phyloP scores from a whole-genome alignment of 2,888 invertebrate species.

The Rutpela maculata region DNA sequence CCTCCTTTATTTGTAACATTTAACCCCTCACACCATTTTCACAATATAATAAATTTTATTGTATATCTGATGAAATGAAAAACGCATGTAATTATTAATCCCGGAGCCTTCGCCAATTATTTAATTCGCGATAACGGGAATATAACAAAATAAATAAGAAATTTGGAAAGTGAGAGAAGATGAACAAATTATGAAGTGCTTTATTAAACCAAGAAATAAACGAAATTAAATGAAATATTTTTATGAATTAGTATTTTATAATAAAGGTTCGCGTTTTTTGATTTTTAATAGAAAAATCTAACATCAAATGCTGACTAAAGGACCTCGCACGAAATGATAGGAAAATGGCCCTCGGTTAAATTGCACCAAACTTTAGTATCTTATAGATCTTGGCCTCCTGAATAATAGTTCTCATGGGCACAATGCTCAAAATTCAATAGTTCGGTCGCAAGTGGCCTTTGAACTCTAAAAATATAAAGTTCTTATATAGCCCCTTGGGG shows the following conservation, averaged over 20 bases:
- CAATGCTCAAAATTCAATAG: no score
- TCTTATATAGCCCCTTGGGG: no score
- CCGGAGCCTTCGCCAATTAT: constrained; percentile 13
- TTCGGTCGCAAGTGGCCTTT: no score
- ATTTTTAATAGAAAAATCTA: background rate
- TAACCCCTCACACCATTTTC: background rate
- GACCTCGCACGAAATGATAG: no score
- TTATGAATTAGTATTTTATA: background rate
- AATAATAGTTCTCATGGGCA: no score
- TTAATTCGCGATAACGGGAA: background rate
- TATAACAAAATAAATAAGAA: constrained; percentile 2
- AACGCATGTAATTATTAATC: constrained; percentile 25
- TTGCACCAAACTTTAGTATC: no score
- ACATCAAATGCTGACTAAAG: background rate
- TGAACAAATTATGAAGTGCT: background rate
- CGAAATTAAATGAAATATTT: background rate
- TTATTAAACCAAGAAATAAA: background rate
- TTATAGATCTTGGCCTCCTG: no score
- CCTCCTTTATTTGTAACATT: constrained; percentile 9
- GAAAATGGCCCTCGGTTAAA: no score
- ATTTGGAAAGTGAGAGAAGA: background rate
- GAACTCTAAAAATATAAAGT: no score
- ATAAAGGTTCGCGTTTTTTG: no score
- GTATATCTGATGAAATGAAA: constrained; percentile 17
- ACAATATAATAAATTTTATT: constrained; percentile 28